Conservation (phyloP, 2,113 vertebrate species). For the Echinops telfairi region DNA sequence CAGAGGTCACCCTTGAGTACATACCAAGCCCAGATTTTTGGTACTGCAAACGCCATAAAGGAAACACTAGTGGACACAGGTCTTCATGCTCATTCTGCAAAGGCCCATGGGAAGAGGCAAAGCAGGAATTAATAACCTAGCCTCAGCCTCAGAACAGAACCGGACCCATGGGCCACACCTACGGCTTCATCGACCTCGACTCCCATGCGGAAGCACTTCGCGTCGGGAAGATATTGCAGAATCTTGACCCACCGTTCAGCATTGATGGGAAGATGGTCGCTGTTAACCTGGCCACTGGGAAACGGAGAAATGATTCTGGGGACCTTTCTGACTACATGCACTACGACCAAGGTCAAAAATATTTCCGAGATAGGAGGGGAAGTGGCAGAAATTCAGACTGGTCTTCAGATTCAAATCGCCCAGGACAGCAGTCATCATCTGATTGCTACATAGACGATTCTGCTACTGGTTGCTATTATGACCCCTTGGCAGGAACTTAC, state of each 20-base stretch:
- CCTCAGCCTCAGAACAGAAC: conserved; percentile 90
- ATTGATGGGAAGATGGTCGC: conserved; percentile 95
- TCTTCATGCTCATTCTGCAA: conserved; percentile 90
- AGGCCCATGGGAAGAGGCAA: conserved; percentile 87
- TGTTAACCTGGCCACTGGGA: conserved; percentile 94
- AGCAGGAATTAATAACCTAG: conserved; percentile 85
- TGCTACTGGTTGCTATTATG: conserved; percentile 97
- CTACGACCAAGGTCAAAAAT: too few species aligned
- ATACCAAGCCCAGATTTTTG: conserved; percentile 89
- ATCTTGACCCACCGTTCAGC: conserved; percentile 93
- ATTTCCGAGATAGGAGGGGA: too few species aligned
- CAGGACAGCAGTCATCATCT: conserved; percentile 82
- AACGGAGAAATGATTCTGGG: conserved; percentile 78
- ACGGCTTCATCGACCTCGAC: conserved; percentile 98
- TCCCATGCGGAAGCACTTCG: conserved; percentile 96
- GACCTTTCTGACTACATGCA: too few species aligned
- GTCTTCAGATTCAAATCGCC: too few species aligned
- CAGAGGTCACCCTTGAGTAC: conserved; percentile 94
- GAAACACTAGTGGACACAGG: conserved; percentile 86
- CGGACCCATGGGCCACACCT: conserved; percentile 90
- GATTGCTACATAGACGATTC: conserved; percentile 97
- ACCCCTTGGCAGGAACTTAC: conserved; percentile 96
- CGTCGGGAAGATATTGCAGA: conserved; percentile 95
- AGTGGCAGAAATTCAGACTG: too few species aligned
- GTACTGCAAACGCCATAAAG: conserved; percentile 90